Percentiles rank a stretch among this genome's conserved stretches.
Evolutionary conservation across 2,113 vertebrate genomes (phyloP).

Genomic region (Zosterops japonicus): DNA sequence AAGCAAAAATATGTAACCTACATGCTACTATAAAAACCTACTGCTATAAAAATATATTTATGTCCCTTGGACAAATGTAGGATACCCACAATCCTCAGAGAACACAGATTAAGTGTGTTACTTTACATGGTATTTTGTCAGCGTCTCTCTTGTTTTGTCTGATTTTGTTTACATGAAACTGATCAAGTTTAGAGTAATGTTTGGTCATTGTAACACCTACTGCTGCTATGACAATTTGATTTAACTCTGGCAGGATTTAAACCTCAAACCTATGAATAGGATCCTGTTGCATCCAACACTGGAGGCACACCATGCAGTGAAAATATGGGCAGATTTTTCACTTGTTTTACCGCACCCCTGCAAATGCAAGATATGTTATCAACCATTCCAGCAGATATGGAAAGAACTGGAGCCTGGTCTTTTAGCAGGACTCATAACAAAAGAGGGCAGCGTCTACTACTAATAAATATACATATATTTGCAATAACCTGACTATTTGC

Average conservation of each 20-base stretch:
- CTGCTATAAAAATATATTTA: neutral
- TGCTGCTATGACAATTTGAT: neutral
- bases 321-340: neutral
- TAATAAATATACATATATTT: neutral
- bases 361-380: fast-evolving
- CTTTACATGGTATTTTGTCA: neutral
- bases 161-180: neutral
- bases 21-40: too few relatives aligned
- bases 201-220: neutral
- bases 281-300: neutral
- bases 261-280: fast-evolving
- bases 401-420: neutral
- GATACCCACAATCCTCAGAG: neutral
- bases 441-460: neutral
- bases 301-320: neutral
- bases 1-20: neutral
- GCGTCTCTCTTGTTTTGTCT: neutral
- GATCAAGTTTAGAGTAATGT: neutral
- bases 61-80: neutral
- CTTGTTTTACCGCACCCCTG: neutral
- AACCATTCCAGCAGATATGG: neutral
- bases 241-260: neutral
- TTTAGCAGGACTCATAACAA: neutral
- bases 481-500: neutral
- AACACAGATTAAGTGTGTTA: neutral